Percentiles rank a stretch among this genome's conserved stretches.
Evolutionary conservation across 1,140 invertebrate genomes (phyloP).

Genomic region (Cardiocondyla obscurior): DNA sequence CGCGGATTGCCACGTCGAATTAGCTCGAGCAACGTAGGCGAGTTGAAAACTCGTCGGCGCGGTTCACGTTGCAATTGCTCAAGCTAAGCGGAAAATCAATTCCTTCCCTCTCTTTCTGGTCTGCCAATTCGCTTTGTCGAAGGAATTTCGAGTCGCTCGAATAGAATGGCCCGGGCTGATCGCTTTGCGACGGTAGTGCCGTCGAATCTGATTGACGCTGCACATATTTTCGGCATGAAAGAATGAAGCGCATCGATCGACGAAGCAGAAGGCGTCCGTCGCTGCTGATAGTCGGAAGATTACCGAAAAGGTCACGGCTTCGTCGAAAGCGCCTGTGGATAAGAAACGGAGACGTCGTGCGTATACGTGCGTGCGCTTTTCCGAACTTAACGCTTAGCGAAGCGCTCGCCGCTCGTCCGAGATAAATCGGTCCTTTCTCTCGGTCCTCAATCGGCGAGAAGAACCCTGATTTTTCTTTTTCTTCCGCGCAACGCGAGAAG

Average conservation of each 20-base stretch:
- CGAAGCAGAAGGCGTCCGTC: not conserved
- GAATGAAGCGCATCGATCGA: constrained; percentile 31
- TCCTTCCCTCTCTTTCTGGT: not conserved
- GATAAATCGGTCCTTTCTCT: not conserved
- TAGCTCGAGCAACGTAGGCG: not conserved
- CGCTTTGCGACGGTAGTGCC: not conserved
- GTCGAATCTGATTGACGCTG: not conserved
- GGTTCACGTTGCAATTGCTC: not conserved
- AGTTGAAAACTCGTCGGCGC: not conserved
- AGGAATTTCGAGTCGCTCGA: not conserved
- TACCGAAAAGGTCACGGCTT: constrained; percentile 42
- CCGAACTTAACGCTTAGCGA: constrained; percentile 17
- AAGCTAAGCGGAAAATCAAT: not conserved
- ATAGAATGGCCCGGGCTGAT: not conserved
- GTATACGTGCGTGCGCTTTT: not conserved
- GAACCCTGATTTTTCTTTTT: not conserved
- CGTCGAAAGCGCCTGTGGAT: not conserved
- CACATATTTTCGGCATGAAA: not conserved
- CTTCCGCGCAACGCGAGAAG: not conserved
- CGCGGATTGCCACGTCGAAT: constrained; percentile 21
- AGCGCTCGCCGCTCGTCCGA: not conserved
- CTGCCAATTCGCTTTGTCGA: not conserved
- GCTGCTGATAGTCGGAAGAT: constrained; percentile 24
- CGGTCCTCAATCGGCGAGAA: not conserved
- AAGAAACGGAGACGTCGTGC: not conserved